Evolutionary conservation across 2,888 invertebrate genomes (phyloP), one percentile per base, ranked within the genome.

Genomic region (Arge pagana): DNA sequence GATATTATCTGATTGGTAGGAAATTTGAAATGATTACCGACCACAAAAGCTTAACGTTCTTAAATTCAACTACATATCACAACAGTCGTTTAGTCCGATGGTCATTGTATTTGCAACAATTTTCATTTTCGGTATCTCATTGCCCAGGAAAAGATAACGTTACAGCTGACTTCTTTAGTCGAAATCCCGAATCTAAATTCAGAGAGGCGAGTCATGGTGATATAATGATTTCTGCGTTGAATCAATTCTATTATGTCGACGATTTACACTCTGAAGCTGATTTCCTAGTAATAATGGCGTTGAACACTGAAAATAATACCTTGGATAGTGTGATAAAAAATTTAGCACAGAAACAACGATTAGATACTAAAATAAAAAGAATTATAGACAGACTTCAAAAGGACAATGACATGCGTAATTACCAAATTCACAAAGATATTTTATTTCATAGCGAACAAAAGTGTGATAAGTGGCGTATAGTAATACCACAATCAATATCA

Each of bases 71-170:
- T 45, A 52, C 60, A 19, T 40, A 68, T 4, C 50, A 60, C 7
- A 57, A 45, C 19, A 50, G 54, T 2, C 52, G 65, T 5, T 35
- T 68, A 2, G 56, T 56, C 1, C 31, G 70, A 2, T 69, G 66
- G 66, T 41, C 55, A n/a, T 19, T 60, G 18, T 16, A 37, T 7
- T n/a, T 49, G 1, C 49, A 49, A 11, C n/a, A 49, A 37, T 39
- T 11, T 19, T 10, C 11, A 4, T 37, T 24, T 23, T 3, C 11
- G 2, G 24, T 49, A 3, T 8, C 8, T 3, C 30, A 49, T 13
- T 49, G 36, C n/a, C 11, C 11, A 3, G 36, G 49, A 7, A 21
- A 16, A 3, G 49, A 49, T 16, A 49, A 49, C 5, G 2, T 21
- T n/a, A 26, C 37, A 2, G 49, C 58, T 0, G 63, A 67, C 40